phyloP scores from a whole-genome alignment of 2,113 vertebrate genomes.

The Sorex fumeus region DNA sequence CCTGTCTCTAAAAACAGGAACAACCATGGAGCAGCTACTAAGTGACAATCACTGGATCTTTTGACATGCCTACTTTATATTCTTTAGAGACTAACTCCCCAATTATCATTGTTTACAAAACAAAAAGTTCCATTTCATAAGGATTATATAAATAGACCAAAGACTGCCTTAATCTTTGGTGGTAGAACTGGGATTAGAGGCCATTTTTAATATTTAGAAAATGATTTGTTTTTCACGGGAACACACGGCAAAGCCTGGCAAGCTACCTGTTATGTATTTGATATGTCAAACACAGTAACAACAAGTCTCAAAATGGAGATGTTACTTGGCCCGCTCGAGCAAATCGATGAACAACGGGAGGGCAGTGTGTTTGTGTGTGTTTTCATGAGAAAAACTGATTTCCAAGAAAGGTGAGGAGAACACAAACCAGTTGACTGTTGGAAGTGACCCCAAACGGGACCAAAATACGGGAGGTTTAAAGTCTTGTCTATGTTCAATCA shows the following conservation, averaged over 20 bases:
- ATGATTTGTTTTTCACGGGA: slow-evolving; percentile 30
- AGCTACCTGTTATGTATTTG: too few species aligned
- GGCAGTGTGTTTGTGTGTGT: too few species aligned
- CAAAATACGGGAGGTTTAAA: background rate
- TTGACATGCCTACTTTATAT: background rate
- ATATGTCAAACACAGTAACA: too few species aligned
- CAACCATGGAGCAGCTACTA: background rate
- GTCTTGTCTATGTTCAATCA: background rate
- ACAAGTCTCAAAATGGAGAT: too few species aligned
- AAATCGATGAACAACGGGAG: too few species aligned
- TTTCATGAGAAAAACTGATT: background rate
- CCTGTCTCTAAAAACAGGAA: background rate
- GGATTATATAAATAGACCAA: background rate
- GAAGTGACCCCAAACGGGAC: background rate
- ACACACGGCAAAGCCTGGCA: too few species aligned
- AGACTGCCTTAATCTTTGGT: background rate
- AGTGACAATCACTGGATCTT: too few species aligned
- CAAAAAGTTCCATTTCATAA: slow-evolving; percentile 5
- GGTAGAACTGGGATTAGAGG: background rate
- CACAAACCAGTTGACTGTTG: background rate
- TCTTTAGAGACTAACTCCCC: background rate
- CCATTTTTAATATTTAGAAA: background rate
- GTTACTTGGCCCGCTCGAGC: too few species aligned
- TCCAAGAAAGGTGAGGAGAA: background rate
- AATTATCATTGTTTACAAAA: background rate